Evolutionary conservation across 2,888 invertebrate genomes (phyloP).

Genomic region (Labia minor): DNA sequence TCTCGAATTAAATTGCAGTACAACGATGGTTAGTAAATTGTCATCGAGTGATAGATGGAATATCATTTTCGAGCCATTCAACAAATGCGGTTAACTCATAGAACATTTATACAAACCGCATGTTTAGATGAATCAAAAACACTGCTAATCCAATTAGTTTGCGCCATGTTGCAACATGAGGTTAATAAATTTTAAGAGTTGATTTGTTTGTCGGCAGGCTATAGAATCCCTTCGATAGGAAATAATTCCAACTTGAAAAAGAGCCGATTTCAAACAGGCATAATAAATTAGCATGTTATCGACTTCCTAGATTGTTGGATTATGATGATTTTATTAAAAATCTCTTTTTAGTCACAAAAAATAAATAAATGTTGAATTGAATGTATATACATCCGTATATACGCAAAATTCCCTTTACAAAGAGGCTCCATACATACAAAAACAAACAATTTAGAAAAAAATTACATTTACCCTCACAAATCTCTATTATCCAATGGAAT

Average conservation of each 20-base stretch:
- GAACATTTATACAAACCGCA: constrained; percentile 3
- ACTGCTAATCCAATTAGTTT: constrained; percentile 13
- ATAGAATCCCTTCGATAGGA: background rate
- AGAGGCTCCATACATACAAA: background rate
- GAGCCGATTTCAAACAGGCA: background rate
- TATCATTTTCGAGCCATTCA: background rate
- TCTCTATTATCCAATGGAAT: background rate
- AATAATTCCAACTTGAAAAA: background rate
- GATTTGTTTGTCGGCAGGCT: background rate
- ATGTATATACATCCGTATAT: too few relatives aligned
- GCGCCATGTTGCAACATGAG: background rate
- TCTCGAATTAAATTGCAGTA: background rate
- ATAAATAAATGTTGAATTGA: background rate
- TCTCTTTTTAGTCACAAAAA: too few relatives aligned
- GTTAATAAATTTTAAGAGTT: constrained; percentile 13
- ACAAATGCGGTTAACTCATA: constrained; percentile 13
- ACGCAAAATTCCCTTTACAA: background rate
- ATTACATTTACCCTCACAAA: background rate
- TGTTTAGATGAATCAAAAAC: constrained; percentile 4
- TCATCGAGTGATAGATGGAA: constrained; percentile 7
- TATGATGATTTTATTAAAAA: constrained; percentile 3
- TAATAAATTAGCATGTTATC: constrained; percentile 13
- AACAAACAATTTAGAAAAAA: constrained; percentile 13
- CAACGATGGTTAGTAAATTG: background rate
- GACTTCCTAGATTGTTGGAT: background rate